A percentile compares a stretch with the other conserved stretches of the same genome.
Conservation (phyloP, 1,140 invertebrate species). For the Portunus trituberculatus region DNA sequence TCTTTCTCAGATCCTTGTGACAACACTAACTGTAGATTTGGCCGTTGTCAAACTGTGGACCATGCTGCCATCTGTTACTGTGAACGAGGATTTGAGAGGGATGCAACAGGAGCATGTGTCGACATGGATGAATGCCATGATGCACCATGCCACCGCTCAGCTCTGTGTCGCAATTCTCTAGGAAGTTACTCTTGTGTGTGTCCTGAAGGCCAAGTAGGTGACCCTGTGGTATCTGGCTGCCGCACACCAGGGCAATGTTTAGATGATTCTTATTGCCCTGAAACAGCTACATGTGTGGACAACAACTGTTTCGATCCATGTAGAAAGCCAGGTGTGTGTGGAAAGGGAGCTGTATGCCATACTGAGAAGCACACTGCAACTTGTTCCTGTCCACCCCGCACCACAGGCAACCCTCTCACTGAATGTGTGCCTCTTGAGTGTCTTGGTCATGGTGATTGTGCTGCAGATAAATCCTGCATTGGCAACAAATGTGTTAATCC, state of each 20-base stretch:
- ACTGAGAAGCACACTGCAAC: constrained; percentile 84
- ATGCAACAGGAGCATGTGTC: constrained; percentile 86
- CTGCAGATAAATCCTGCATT: constrained; percentile 86
- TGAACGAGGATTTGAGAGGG: constrained; percentile 78
- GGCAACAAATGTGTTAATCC: constrained; percentile 90
- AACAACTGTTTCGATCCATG: constrained; percentile 91
- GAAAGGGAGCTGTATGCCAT: constrained; percentile 88
- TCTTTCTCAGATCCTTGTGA: constrained; percentile 79
- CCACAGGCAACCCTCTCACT: constrained; percentile 81
- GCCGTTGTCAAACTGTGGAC: constrained; percentile 79
- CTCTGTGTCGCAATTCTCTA: constrained; percentile 86
- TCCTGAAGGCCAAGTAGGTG: constrained; percentile 85
- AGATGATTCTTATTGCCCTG: constrained; percentile 89
- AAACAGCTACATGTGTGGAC: constrained; percentile 88
- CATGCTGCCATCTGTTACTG: constrained; percentile 80
- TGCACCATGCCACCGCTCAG: constrained; percentile 90
- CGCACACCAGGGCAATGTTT: constrained; percentile 90
- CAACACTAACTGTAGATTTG: constrained; percentile 79
- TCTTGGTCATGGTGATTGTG: constrained; percentile 86
- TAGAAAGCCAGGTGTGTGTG: constrained; percentile 85
- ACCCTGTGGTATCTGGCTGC: constrained; percentile 88
- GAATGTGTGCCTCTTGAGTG: constrained; percentile 89
- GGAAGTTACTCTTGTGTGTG: constrained; percentile 78
- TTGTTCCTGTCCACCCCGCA: constrained; percentile 88
- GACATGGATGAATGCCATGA: constrained; percentile 84